A percentile compares a stretch with the other conserved stretches of the same genome.
Conservation (phyloP, 2,113 vertebrate genomes). For the Propithecus coquereli region DNA sequence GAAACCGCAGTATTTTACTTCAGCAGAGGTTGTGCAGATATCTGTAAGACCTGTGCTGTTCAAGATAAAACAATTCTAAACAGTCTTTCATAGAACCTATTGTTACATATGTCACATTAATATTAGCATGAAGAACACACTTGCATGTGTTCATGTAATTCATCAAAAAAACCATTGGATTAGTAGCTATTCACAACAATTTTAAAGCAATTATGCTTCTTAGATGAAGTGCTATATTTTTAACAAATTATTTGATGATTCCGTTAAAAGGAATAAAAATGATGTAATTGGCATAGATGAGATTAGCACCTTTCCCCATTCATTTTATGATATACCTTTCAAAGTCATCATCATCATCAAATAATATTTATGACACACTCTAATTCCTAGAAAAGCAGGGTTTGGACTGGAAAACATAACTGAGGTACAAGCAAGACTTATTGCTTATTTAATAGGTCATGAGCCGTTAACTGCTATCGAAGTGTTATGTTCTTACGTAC, state of each 20-base stretch:
- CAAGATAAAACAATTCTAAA: not conserved
- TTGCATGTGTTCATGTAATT: not conserved
- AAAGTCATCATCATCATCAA: not conserved
- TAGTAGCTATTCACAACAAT: not conserved
- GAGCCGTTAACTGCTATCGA: not conserved
- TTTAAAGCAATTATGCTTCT: not conserved
- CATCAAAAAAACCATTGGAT: not conserved
- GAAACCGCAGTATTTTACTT: not conserved
- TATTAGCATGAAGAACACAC: not conserved
- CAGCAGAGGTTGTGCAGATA: not conserved
- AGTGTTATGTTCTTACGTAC: not conserved
- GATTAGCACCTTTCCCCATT: not conserved
- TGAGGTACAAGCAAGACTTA: not conserved
- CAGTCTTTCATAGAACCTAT: not conserved
- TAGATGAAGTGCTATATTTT: constrained; percentile 10
- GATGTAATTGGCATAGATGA: not conserved
- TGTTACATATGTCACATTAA: not conserved
- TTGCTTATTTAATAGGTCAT: not conserved
- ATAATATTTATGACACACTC: not conserved
- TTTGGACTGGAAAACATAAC: not conserved
- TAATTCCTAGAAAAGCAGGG: not conserved
- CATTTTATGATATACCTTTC: not conserved
- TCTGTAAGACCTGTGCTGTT: not conserved
- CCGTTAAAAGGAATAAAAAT: constrained; percentile 50
- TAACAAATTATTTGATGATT: constrained; percentile 4